Percentiles rank a stretch among this genome's conserved stretches.
These are phyloP conservation scores for Pterocles orientalis DNA, from an alignment of 2,113 vertebrate species.

Conservation along the genomic window DNA sequence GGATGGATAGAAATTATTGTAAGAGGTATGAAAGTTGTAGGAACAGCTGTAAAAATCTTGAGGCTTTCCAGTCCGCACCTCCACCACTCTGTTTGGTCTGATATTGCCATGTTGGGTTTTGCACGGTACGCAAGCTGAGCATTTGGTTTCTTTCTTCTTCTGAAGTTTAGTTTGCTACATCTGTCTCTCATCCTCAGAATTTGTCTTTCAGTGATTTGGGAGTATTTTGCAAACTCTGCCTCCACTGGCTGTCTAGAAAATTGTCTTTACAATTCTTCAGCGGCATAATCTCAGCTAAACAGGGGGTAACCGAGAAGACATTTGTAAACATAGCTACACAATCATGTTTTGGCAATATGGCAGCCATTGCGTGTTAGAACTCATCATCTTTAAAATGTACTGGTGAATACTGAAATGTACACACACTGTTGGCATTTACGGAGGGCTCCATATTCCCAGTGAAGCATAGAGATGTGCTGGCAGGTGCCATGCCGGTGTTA, in stretches of 20 bases:
- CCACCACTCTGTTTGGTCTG: neutral
- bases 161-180: neutral
- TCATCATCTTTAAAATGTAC: neutral
- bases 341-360: neutral
- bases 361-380: neutral
- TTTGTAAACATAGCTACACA: neutral
- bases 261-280: neutral
- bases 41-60: neutral
- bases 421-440: neutral
- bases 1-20: neutral
- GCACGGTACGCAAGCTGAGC: neutral
- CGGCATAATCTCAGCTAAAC: neutral
- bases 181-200: neutral
- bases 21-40: neutral
- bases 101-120: neutral
- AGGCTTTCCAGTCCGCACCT: neutral
- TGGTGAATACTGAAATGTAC: neutral
- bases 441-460: neutral
- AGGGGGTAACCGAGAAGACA: neutral
- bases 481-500: accelerated
- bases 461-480: neutral
- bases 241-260: neutral
- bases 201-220: neutral
- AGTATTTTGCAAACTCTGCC: neutral
- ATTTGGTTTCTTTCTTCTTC: neutral